Base-by-base conservation (phyloP, 2,113 vertebrate species). In the Morone chrysops region DNA sequence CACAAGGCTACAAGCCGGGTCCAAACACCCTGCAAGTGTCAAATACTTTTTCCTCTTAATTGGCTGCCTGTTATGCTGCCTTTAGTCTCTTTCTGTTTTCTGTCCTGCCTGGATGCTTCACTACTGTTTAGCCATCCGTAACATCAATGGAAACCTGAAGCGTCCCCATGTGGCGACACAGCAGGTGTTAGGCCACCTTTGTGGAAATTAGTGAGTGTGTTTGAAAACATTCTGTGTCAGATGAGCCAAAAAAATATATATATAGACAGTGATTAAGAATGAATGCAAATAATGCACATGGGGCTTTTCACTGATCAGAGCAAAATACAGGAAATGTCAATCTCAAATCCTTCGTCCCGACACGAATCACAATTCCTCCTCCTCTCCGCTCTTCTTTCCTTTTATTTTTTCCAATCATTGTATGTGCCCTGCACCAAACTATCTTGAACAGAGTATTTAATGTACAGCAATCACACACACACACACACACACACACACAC, bases 391-490 rank as follows among this genome's bases (percentile, higher is more conserved):
- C 45, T 20, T 54, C 7, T 60, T 13, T 18, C 65, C 45, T 17
- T 7, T 61, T 61, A 9, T 36, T 14, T 59, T 71, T n/a, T 38
- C 77, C 80, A 61, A 75, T 81, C 60, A 78, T 40, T 47, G 69
- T 40, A 11, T 36, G 57, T 50, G 41, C 12, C 36, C 53, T 48
- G 67, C 41, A 6, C 74, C 67, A 69, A 83, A 83, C 76, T 54
- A 69, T 70, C 78, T 70, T 16, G 69, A 57, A 78, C 70, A 48
- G 48, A 75, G 65, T 61, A 43, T 79, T 81, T 61, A 71, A 87
- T 83, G 84, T 87, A 57, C 70, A 70, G 75, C 43, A 70, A 48
- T 60, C 62, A 25, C 60, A 70, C 79, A 70, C 69, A 71, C 70
- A 66, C 72, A 88, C 56, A 53, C 61, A 68, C 60, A 63, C 31